These are phyloP conservation scores for Octodon degus DNA, from an alignment of 2,113 vertebrate species.

Conservation along the genomic window DNA sequence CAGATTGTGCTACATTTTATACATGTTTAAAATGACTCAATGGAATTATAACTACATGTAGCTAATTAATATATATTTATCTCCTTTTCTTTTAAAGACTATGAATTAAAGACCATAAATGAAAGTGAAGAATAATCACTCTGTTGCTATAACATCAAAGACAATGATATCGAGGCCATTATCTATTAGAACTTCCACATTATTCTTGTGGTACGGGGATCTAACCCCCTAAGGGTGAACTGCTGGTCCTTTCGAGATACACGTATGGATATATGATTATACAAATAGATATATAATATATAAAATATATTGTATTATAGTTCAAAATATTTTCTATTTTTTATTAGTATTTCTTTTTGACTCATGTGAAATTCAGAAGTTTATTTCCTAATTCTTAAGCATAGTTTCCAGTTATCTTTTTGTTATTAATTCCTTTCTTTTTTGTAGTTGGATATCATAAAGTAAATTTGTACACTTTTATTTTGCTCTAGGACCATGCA, in stretches of 20 bases:
- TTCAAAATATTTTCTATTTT: slow-evolving; percentile 20
- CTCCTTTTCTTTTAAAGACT: neutral
- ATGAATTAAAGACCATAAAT: neutral
- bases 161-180: neutral
- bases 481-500: slow-evolving; percentile 1
- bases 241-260: neutral
- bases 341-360: neutral
- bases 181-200: neutral
- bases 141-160: neutral
- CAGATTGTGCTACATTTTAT: neutral
- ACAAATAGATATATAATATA: too few species aligned
- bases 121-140: neutral
- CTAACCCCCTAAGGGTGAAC: neutral
- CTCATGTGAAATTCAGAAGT: slow-evolving; percentile 1
- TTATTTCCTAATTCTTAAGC: slow-evolving; percentile 20
- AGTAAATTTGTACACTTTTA: neutral
- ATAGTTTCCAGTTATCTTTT: slow-evolving; percentile 21
- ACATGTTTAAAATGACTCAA: neutral
- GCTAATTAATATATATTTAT: neutral
- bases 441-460: neutral
- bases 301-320: neutral
- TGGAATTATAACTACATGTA: neutral
- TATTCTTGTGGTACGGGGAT: neutral
- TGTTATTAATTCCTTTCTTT: slow-evolving; percentile 24
- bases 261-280: neutral